phyloP scores from a whole-genome alignment of 2,113 vertebrate genomes.

The Rhabdornis inornatus region DNA sequence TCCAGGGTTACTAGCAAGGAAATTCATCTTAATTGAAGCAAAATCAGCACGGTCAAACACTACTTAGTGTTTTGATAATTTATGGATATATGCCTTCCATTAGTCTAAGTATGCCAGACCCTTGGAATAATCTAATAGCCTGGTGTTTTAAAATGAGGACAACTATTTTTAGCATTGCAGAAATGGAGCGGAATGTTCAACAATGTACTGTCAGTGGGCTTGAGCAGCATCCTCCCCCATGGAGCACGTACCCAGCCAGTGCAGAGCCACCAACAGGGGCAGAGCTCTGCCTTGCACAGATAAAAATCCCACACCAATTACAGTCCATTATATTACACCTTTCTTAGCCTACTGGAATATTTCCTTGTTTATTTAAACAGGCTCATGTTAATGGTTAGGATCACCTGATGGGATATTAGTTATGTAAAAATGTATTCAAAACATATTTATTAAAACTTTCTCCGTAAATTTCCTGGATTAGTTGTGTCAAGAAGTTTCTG shows the following conservation, averaged over 20 bases:
- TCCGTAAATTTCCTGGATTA: not conserved
- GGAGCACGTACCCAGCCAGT: not conserved
- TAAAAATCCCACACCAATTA: not conserved
- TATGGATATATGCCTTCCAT: slow-evolving; percentile 34
- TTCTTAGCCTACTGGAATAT: not conserved
- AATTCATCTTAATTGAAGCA: slow-evolving; percentile 11
- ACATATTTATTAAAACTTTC: not conserved
- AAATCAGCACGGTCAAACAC: not conserved
- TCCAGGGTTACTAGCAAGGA: not conserved
- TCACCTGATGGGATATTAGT: not conserved
- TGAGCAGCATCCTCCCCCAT: not conserved
- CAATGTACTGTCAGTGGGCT: not conserved
- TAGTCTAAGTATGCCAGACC: slow-evolving; percentile 5
- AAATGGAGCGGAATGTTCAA: slow-evolving; percentile 58
- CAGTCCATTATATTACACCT: not conserved
- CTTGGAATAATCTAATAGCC: slow-evolving; percentile 44
- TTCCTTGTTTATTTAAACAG: not conserved
- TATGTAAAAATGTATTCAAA: not conserved
- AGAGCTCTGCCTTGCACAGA: not conserved
- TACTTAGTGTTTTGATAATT: slow-evolving; percentile 53
- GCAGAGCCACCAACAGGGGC: not conserved
- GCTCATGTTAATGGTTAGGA: not conserved
- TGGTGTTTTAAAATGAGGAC: slow-evolving; percentile 41
- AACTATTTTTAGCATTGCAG: slow-evolving; percentile 57
- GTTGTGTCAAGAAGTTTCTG: not conserved